Evolutionary conservation across 1,140 invertebrate genomes (phyloP), one percentile per base, ranked within the genome.

Genomic region (Ptiloglossa arizonensis): DNA sequence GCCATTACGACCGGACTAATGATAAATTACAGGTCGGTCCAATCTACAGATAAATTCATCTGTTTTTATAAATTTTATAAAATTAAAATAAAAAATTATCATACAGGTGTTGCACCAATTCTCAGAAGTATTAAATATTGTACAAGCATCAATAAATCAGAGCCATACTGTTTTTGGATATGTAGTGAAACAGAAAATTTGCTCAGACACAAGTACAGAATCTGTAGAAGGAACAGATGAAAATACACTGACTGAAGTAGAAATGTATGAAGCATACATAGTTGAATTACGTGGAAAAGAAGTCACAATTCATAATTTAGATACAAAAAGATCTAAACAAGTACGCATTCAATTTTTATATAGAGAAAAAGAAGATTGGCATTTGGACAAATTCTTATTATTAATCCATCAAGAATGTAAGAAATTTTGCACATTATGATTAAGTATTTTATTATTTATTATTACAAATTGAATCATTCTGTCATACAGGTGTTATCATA

Each of bases 351-450:
- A 97, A 89, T 97, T 96, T 94, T 92, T 97, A 5, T 96, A 96
- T 88, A 94, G 94, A 57, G 95, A 95, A 82, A 95, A 95, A 85
- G 94, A 94, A 57, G 94, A 95, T 59, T 93, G 91, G 63, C 91
- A 93, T 69, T 93, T 94, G 87, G 95, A 96, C 69, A 96, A 96
- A 87, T 95, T 97, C 82, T 87, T 97, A 27, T 90, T 97, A 13
- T 93, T 97, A n/a, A 95, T 96, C 54, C 96, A 97, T 93, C 94
- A 96, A 86, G 95, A 97, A 92, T 95, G 96, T 96, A 94, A 94
- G 95, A 85, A 35, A 64, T 27, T 76, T 0, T 76, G 35, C 17
- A 48, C 29, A 15, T 54, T 29, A 50, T n/a, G 56, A 22, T 41
- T 5, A 59, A 69, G 29, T 73, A 59, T 32, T 71, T 9, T 67